A percentile compares a stretch with the other conserved stretches of the same genome.
phyloP scores from a whole-genome alignment of 2,888 invertebrate genomes.

The Leuctra nigra region DNA sequence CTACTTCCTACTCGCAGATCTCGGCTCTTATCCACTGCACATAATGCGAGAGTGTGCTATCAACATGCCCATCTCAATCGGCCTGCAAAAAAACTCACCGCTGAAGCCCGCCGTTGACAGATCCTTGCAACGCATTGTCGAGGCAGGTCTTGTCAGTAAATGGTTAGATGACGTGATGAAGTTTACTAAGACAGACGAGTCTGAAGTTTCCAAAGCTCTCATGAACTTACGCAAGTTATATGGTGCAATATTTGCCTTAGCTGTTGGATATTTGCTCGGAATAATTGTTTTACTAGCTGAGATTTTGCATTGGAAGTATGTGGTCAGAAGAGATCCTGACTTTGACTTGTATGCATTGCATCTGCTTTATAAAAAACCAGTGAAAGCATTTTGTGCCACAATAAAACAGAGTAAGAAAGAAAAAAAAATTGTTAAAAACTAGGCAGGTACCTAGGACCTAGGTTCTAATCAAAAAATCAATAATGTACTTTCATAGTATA shows the following conservation, averaged over 20 bases:
- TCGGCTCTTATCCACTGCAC: constrained; percentile 47
- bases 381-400: too few species aligned
- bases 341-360: constrained; percentile 63
- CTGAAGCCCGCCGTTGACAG: constrained; percentile 45
- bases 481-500: too few species aligned
- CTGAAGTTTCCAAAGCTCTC: constrained; percentile 43
- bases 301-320: constrained; percentile 56
- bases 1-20: too few species aligned
- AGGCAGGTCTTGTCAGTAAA: constrained; percentile 70
- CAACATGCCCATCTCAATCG: constrained; percentile 73
- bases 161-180: constrained; percentile 72
- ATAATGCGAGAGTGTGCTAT: constrained; percentile 78
- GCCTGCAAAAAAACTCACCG: constrained; percentile 75
- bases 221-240: constrained; percentile 73
- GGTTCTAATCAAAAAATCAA: too few species aligned
- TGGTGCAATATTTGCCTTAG: constrained; percentile 67
- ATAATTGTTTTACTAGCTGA: constrained; percentile 52
- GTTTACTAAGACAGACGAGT: constrained; percentile 37
- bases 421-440: background rate
- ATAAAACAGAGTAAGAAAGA: background rate
- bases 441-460: too few species aligned
- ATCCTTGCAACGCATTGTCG: constrained; percentile 54
- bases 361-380: background rate
- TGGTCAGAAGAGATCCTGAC: constrained; percentile 58
- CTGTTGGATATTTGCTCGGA: constrained; percentile 59